A percentile compares a stretch with the other conserved stretches of the same genome.
These are phyloP conservation scores for Dryadula phaetusa DNA, from an alignment of 2,888 invertebrate species.

Conservation along the genomic window DNA sequence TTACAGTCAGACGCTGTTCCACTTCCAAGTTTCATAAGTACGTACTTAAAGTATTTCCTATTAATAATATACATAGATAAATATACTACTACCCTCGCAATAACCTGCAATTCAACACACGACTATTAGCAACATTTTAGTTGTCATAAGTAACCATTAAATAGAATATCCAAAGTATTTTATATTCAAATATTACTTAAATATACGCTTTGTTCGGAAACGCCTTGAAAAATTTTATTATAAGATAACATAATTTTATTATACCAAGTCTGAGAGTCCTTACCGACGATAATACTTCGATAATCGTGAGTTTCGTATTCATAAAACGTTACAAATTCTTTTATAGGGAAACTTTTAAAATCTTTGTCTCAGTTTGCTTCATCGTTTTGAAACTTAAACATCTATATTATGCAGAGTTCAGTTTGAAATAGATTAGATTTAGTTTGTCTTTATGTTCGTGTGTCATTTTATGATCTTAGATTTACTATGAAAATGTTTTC, in stretches of 20 bases:
- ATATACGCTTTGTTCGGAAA: constrained; percentile 15
- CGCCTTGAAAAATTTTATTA: constrained; percentile 33
- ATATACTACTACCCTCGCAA: too few relatives aligned
- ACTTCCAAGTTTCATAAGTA: too few relatives aligned
- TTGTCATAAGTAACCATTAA: constrained; percentile 17
- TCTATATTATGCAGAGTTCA: constrained; percentile 20
- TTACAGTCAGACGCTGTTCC: too few relatives aligned
- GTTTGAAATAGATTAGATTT: constrained; percentile 10
- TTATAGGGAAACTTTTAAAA: constrained; percentile 77
- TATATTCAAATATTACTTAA: constrained; percentile 26
- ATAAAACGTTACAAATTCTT: constrained; percentile 71
- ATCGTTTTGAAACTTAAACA: constrained; percentile 19
- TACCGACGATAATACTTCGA: constrained; percentile 38
- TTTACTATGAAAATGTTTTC: too few relatives aligned
- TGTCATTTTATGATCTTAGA: background rate
- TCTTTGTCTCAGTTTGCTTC: constrained; percentile 50
- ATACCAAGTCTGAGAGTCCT: constrained; percentile 35
- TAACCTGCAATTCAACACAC: background rate
- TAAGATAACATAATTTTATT: constrained; percentile 40
- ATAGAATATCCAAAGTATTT: constrained; percentile 7
- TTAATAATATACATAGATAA: too few relatives aligned
- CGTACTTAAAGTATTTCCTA: too few relatives aligned
- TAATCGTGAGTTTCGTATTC: constrained; percentile 54
- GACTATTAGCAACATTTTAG: background rate
- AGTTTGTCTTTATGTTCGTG: background rate